Percentiles rank a stretch among this genome's conserved stretches.
These are phyloP conservation scores for Crotalus viridis DNA, from an alignment of 2,113 vertebrate species.

Conservation along the genomic window DNA sequence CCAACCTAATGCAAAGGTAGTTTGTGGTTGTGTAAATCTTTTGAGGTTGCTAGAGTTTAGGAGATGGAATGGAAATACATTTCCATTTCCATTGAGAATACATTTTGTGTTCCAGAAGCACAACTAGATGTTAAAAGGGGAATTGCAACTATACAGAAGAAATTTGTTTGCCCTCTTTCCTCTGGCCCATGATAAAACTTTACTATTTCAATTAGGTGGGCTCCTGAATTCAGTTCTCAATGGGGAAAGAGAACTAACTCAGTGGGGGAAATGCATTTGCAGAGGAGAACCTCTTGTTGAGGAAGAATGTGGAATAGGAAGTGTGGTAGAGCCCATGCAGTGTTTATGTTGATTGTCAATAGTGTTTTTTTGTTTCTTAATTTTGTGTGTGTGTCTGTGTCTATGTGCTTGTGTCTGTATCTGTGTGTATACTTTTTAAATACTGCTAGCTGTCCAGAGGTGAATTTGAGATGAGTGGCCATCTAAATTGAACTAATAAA, in stretches of 20 bases:
- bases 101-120: background rate
- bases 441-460: background rate
- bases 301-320: background rate
- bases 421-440: background rate
- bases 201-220: background rate
- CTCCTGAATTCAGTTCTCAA: background rate
- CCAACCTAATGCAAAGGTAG: background rate
- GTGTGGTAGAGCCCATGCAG: background rate
- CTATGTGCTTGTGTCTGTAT: too few relatives aligned
- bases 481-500: background rate
- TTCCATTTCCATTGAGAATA: background rate
- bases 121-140: background rate
- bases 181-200: background rate
- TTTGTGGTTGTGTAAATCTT: background rate
- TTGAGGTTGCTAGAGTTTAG: background rate
- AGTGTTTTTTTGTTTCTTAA: background rate
- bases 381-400: background rate
- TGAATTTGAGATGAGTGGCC: background rate
- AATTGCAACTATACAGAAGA: background rate
- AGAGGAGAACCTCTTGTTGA: background rate
- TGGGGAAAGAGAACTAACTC: background rate
- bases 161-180: background rate
- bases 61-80: background rate
- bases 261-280: background rate
- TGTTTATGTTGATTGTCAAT: background rate